Evolutionary conservation across 2,797 vertebrate genomes (phyloP), one percentile per base, ranked within the genome.

Genomic region (Sebastes minor): DNA sequence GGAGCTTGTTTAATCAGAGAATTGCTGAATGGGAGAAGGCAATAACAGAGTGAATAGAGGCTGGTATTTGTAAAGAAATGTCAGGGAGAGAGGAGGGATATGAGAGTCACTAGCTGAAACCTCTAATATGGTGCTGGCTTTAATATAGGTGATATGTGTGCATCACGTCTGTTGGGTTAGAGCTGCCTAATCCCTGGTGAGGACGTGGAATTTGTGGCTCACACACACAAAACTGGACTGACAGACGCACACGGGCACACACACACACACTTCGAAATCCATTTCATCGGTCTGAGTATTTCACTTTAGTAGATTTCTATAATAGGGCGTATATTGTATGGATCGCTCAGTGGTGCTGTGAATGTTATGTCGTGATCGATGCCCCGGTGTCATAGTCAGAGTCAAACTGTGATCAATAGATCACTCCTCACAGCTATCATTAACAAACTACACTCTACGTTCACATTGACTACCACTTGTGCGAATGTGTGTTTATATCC

Each of bases 1-100:
- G 79, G 80, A 82, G 84, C 89, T 85, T 91, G 92, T 94, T 94
- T 94, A 94, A 94, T 94, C 91, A 93, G 88, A 89, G 85, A 86
- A 88, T 86, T 91, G 86, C 83, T 91, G 91, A 93, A 92, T 91
- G 82, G 86, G 57, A 82, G 80, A 87, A 92, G 87, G 93, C 88
- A 94, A 94, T 94, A 94, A 94, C 88, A 90, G 91, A 89, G 83
- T 91, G 90, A 93, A 94, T 92, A 89, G 91, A 91, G 79, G 79
- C 89, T 95, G 94, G 91, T 95, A 95, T 95, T 95, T 95, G 90
- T 94, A 92, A 92, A 95, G 93, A 95, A 95, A 95, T 95, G 95
- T 94, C 95, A 94, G 82, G 69, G 81, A 89, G 91, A 85, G 85
- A 78, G 82, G 70, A 63, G 80, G 80, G 83, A 91, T 92, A 92